Evolutionary conservation across 2,888 invertebrate species (phyloP).

Genomic region (Eupeodes luniger): DNA sequence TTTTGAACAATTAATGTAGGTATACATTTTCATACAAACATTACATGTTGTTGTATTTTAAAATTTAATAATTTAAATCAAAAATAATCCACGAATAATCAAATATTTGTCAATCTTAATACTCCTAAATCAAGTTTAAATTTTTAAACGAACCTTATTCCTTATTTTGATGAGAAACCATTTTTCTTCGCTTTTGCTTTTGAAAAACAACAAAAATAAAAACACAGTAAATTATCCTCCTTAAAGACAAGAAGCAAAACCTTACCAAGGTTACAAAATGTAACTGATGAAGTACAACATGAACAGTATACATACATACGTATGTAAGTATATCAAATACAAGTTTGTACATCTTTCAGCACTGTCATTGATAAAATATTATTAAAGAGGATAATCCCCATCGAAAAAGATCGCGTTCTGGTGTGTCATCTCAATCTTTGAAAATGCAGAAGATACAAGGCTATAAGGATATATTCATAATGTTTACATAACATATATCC

Average conservation of each 20-base stretch:
- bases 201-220: neutral
- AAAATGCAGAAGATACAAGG: conserved; percentile 10
- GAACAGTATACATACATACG: too few relatives aligned
- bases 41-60: neutral
- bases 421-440: conserved; percentile 28
- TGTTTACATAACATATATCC: too few relatives aligned
- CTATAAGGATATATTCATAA: neutral
- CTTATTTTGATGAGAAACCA: neutral
- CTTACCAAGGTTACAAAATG: neutral
- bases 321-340: too few relatives aligned
- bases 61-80: neutral
- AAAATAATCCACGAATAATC: neutral
- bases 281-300: neutral
- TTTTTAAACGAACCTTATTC: neutral
- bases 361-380: conserved; percentile 38
- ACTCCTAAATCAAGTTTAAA: neutral
- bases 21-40: too few relatives aligned
- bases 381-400: conserved; percentile 36
- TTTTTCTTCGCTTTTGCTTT: neutral
- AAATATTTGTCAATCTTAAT: neutral
- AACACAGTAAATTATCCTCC: neutral
- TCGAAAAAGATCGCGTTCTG: conserved; percentile 18
- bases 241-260: neutral
- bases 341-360: neutral
- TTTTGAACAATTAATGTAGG: too few relatives aligned